phyloP scores from a whole-genome alignment of 2,797 vertebrate genomes.

The Saxicola maurus region DNA sequence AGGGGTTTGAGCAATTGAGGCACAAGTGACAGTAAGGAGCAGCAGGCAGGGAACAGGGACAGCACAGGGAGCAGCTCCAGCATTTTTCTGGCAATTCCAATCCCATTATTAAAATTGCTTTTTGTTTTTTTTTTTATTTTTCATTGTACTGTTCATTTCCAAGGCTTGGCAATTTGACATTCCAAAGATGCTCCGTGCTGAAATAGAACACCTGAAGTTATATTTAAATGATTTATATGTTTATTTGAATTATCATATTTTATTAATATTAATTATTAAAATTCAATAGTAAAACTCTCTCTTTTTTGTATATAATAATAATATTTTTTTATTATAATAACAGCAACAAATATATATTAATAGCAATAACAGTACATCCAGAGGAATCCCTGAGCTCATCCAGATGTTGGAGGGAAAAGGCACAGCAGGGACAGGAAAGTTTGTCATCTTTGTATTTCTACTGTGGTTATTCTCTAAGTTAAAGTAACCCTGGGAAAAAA shows the following conservation, averaged over 20 bases:
- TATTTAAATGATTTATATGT: not conserved
- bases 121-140: not conserved
- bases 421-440: not conserved
- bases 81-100: not conserved
- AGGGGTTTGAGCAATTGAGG: not conserved
- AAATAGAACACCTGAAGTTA: not conserved
- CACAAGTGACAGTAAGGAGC: not conserved
- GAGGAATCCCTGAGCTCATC: not conserved
- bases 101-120: not conserved
- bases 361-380: not conserved
- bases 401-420: not conserved
- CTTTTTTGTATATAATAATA: too few species aligned
- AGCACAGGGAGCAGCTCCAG: not conserved
- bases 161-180: not conserved
- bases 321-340: fast-evolving
- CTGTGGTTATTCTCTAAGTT: not conserved
- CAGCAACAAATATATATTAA: not conserved
- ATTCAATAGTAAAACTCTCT: fast-evolving
- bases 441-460: not conserved
- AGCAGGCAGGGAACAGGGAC: constrained; percentile 1
- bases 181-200: not conserved
- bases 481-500: not conserved
- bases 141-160: not conserved
- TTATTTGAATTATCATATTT: too few species aligned
- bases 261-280: not conserved